phyloP scores from a whole-genome alignment of 2,113 vertebrate genomes.

The Myiagra hebetior region DNA sequence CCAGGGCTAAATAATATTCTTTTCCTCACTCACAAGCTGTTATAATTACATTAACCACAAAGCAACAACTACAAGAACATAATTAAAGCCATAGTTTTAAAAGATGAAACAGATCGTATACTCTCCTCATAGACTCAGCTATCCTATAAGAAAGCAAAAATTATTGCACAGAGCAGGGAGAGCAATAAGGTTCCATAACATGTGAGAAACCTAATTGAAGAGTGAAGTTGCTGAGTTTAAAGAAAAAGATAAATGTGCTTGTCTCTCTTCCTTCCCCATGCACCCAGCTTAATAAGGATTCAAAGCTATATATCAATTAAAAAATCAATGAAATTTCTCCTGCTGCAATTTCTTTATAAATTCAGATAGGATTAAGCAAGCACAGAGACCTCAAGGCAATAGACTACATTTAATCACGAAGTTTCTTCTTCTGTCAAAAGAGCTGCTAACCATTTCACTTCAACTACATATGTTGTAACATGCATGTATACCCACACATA shows the following conservation, averaged over 20 bases:
- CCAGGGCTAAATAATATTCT: neutral
- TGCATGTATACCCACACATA: neutral
- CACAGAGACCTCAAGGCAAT: neutral
- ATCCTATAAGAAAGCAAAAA: slow-evolving; percentile 13
- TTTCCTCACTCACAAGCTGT: neutral
- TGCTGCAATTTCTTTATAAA: slow-evolving; percentile 35
- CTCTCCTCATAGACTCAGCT: neutral
- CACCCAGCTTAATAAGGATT: slow-evolving; percentile 45
- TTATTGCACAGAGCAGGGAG: neutral
- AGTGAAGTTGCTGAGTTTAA: slow-evolving; percentile 38
- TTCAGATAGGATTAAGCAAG: slow-evolving; percentile 30
- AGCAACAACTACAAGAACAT: neutral
- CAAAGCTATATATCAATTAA: slow-evolving; percentile 60
- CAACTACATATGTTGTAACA: neutral
- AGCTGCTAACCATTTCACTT: neutral
- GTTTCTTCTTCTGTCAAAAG: slow-evolving; percentile 33
- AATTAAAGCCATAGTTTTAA: slow-evolving; percentile 42
- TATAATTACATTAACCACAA: slow-evolving; percentile 35
- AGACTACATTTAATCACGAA: slow-evolving; percentile 1
- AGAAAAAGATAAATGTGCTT: slow-evolving; percentile 48
- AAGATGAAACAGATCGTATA: neutral
- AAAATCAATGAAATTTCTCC: slow-evolving; percentile 19
- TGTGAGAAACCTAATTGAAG: neutral
- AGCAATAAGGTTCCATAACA: neutral
- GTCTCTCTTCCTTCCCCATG: neutral